Conservation (phyloP, 1,140 invertebrate genomes). For the Kradibia gibbosae region DNA sequence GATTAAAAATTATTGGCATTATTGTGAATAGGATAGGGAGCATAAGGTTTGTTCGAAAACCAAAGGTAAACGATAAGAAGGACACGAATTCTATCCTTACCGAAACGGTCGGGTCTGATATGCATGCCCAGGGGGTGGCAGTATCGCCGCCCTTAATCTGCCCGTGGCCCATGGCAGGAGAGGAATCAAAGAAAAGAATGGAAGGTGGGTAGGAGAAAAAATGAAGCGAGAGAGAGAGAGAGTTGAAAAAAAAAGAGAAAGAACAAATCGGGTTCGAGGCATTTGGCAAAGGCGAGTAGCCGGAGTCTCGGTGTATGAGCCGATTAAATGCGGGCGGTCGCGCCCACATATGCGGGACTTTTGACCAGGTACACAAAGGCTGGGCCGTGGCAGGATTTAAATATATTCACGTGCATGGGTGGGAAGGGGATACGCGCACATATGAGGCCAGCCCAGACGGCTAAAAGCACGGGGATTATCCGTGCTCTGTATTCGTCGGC, state of each 20-base stretch:
- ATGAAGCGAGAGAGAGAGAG: not conserved
- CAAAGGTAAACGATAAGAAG: no score
- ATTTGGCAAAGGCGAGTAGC: not conserved
- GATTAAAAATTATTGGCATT: no score
- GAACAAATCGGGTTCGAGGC: constrained; percentile 51
- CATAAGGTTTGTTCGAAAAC: no score
- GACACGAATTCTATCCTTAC: no score
- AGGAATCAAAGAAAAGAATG: not conserved
- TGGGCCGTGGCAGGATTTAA: constrained; percentile 27
- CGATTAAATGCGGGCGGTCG: constrained; percentile 65
- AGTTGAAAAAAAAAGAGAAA: constrained; percentile 57
- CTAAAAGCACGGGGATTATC: constrained; percentile 67
- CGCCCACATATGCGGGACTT: constrained; percentile 49
- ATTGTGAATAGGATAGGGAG: no score
- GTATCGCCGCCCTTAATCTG: no score
- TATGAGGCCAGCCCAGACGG: not conserved
- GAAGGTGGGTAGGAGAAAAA: not conserved
- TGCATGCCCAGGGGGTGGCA: no score
- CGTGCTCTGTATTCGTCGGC: constrained; percentile 66
- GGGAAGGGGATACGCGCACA: constrained; percentile 42
- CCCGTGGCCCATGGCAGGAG: no score
- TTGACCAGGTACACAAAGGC: constrained; percentile 49
- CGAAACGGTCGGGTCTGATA: no score
- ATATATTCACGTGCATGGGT: constrained; percentile 57
- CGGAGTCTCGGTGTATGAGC: constrained; percentile 68